These are phyloP conservation scores for Eretmocerus hayati DNA, from an alignment of 2,888 invertebrate genomes.

Conservation along the genomic window DNA sequence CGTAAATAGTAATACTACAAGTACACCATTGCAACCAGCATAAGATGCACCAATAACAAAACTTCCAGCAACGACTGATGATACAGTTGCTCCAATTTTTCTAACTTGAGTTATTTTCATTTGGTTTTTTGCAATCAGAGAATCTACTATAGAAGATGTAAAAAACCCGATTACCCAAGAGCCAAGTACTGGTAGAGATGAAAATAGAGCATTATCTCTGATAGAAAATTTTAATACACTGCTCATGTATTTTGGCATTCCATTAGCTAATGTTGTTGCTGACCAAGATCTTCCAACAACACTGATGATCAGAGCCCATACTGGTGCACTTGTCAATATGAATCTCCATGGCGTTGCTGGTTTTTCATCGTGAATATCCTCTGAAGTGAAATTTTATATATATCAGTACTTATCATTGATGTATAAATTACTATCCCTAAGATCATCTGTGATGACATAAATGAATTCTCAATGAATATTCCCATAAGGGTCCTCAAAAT, in stretches of 20 bases:
- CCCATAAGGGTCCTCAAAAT: constrained; percentile 41
- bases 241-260: constrained; percentile 46
- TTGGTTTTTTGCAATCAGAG: constrained; percentile 36
- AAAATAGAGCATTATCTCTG: constrained; percentile 44
- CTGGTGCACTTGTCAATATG: constrained; percentile 53
- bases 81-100: constrained; percentile 48
- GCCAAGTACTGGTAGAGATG: constrained; percentile 46
- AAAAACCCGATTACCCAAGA: constrained; percentile 46
- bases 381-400: constrained; percentile 66
- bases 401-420: no score
- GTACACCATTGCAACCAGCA: constrained; percentile 43
- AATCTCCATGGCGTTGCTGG: constrained; percentile 39
- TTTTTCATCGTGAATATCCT: constrained; percentile 42
- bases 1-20: constrained; percentile 46
- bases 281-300: constrained; percentile 44
- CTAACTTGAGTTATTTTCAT: constrained; percentile 44
- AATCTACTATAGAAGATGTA: constrained; percentile 44
- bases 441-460: no score
- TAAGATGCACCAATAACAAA: constrained; percentile 49
- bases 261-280: constrained; percentile 38
- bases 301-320: constrained; percentile 67
- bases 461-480: no score
- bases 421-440: no score
- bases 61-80: constrained; percentile 47
- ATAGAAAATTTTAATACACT: constrained; percentile 45